phyloP scores from a whole-genome alignment of 1,140 invertebrate genomes.

The Aphelinus certus region DNA sequence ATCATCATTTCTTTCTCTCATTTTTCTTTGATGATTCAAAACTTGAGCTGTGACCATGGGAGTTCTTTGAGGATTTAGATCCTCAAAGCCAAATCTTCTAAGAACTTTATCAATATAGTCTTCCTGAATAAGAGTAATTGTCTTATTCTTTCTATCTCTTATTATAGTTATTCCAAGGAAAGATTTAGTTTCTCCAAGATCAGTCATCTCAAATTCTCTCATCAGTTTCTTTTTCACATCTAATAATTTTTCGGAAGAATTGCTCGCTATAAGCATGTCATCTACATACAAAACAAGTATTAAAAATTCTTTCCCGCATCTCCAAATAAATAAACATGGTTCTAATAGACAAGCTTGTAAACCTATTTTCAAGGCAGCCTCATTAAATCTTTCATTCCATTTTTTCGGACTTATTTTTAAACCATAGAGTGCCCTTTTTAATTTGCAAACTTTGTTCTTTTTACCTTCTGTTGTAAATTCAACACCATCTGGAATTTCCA shows the following conservation, averaged over 20 bases:
- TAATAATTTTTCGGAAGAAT: conserved; percentile 10
- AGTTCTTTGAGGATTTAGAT: conserved; percentile 3
- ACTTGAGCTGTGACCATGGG: conserved; percentile 21
- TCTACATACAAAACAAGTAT: conserved; percentile 32
- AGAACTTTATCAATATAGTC: conserved; percentile 20
- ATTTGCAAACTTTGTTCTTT: conserved; percentile 38
- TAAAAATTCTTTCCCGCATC: neutral
- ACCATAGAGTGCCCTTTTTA: conserved; percentile 51
- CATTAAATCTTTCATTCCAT: conserved; percentile 45
- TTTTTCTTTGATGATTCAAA: conserved; percentile 11
- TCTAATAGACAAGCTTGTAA: conserved; percentile 43
- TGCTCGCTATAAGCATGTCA: conserved; percentile 34
- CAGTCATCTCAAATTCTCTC: conserved; percentile 28
- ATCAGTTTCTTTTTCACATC: conserved; percentile 23
- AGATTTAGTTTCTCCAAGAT: conserved; percentile 11
- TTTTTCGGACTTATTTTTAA: conserved; percentile 48
- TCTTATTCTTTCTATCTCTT: neutral
- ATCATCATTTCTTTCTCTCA: conserved; percentile 4
- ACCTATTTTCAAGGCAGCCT: conserved; percentile 28
- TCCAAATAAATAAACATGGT: conserved; percentile 47
- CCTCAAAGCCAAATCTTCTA: conserved; percentile 22
- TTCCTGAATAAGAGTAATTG: neutral
- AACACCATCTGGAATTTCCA: conserved; percentile 20
- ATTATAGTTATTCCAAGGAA: conserved; percentile 22
- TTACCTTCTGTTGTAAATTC: conserved; percentile 26